phyloP scores from a whole-genome alignment of 2,113 vertebrate species.

The Onychorhynchus coronatus region DNA sequence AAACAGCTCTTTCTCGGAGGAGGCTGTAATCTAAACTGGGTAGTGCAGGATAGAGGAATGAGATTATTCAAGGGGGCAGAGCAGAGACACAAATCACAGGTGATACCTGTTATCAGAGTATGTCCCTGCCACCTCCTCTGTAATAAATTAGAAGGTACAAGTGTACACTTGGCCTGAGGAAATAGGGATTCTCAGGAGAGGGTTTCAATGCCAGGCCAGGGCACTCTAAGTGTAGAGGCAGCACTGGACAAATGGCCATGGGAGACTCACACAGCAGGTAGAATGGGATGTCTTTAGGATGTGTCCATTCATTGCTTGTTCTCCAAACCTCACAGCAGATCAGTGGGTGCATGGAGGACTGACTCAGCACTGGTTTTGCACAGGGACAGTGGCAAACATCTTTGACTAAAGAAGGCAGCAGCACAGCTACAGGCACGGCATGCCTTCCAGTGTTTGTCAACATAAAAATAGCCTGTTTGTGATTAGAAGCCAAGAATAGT shows the following conservation, averaged over 20 bases:
- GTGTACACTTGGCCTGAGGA: not conserved
- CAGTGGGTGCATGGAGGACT: not conserved
- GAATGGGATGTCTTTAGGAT: not conserved
- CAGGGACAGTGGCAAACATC: not conserved
- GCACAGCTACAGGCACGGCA: not conserved
- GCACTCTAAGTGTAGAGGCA: not conserved
- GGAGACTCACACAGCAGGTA: not conserved
- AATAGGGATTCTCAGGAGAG: not conserved
- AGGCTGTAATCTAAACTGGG: not conserved
- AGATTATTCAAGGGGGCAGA: not conserved
- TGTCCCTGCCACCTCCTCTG: not conserved
- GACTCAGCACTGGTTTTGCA: not conserved
- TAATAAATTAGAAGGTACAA: not conserved
- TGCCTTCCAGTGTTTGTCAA: slow-evolving; percentile 42
- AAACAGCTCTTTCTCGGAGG: not conserved
- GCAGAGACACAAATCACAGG: not conserved
- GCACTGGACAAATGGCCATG: not conserved
- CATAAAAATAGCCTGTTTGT: slow-evolving; percentile 53
- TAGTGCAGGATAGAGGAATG: not conserved
- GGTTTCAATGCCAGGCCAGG: not conserved
- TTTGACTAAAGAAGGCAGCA: slow-evolving; percentile 56
- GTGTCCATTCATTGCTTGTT: not conserved
- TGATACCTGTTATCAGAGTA: not conserved
- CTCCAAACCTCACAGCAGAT: not conserved
- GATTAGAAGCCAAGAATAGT: slow-evolving; percentile 50